Percentiles rank a stretch among this genome's conserved stretches.
phyloP scores from a whole-genome alignment of 2,113 vertebrate genomes.

The pig (Sus scrofa) region T2T-Sscrofa CM000816.6:62623501-62624000 shows the following conservation, averaged over 20 bases:
- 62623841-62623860: not conserved
- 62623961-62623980: too few species aligned
- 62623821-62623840: not conserved
- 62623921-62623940: too few species aligned
- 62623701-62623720: too few species aligned
- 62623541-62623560: not conserved
- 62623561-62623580: not conserved
- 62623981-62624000: too few species aligned
- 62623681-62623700: too few species aligned
- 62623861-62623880: not conserved
- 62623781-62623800: too few species aligned
- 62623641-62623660: not conserved
- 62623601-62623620: not conserved
- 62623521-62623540: not conserved
- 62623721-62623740: too few species aligned
- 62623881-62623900: not conserved
- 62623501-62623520: not conserved
- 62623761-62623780: too few species aligned
- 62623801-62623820: not conserved
- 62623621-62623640: not conserved
- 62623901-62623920: too few species aligned
- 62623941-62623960: too few species aligned
- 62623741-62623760: too few species aligned
- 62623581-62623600: not conserved
- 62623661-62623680: conserved; percentile 9